Percentiles rank a stretch among this genome's conserved stretches.
Conservation (phyloP, 2,888 invertebrate species). For the Rhamnusium bicolor region DNA sequence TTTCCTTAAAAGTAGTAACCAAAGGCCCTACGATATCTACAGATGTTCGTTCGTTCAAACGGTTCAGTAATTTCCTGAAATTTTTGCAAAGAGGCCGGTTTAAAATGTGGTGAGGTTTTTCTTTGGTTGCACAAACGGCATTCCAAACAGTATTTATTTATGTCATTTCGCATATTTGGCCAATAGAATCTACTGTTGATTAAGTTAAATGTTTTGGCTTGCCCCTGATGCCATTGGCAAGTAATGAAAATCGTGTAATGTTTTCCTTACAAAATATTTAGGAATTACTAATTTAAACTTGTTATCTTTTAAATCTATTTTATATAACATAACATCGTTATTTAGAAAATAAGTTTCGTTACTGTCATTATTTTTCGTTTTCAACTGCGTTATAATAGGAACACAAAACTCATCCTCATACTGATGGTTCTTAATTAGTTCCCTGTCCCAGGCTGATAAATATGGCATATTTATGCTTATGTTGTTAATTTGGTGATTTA, state of each 20-base stretch:
- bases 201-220: background rate
- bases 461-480: too few relatives aligned
- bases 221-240: slow-evolving; percentile 3
- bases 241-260: background rate
- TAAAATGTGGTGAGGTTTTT: too few relatives aligned
- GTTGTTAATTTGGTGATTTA: too few relatives aligned
- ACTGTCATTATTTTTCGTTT: too few relatives aligned
- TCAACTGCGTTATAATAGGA: too few relatives aligned
- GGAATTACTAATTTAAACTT: background rate
- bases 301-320: background rate
- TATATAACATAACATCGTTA: too few relatives aligned
- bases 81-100: slow-evolving; percentile 15
- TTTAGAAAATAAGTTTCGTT: too few relatives aligned
- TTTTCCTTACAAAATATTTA: background rate
- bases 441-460: too few relatives aligned
- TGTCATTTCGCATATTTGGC: slow-evolving; percentile 44
- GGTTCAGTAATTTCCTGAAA: slow-evolving; percentile 30
- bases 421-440: too few relatives aligned
- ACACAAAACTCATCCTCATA: too few relatives aligned
- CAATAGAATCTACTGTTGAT: slow-evolving; percentile 41
- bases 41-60: slow-evolving; percentile 43
- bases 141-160: too few relatives aligned
- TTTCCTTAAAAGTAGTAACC: slow-evolving; percentile 36
- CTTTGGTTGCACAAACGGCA: slow-evolving; percentile 49
- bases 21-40: too few relatives aligned